Conservation (phyloP, 2,797 vertebrate species). For the Acridotheres tristis region DNA sequence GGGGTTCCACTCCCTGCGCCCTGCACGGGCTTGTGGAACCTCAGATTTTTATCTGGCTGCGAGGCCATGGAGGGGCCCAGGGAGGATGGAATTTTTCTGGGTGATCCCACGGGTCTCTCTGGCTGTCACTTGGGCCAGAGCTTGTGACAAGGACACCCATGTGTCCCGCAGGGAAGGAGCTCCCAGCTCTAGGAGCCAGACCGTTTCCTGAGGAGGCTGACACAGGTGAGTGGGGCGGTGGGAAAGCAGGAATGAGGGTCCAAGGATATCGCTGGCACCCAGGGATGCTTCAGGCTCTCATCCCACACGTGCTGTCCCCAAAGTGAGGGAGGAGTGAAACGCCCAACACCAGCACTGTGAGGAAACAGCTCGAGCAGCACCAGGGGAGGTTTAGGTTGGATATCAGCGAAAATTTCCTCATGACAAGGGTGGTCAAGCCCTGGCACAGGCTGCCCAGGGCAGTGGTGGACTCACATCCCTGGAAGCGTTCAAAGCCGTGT, state of each 20-base stretch:
- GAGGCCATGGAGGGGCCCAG: neutral
- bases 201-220: accelerated
- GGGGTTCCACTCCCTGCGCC: neutral
- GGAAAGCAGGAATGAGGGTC: neutral
- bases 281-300: neutral
- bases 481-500: neutral
- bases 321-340: neutral
- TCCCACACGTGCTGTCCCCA: neutral
- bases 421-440: neutral
- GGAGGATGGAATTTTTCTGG: neutral
- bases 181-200: accelerated
- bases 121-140: neutral
- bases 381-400: neutral
- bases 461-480: neutral
- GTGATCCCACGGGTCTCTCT: accelerated
- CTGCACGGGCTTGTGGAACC: accelerated
- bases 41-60: accelerated
- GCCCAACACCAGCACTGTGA: neutral
- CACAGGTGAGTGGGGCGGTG: neutral
- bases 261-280: accelerated
- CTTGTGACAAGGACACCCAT: neutral
- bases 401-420: neutral
- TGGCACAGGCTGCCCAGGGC: too few relatives aligned
- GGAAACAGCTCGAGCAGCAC: neutral
- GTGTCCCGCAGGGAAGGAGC: neutral